Conservation (phyloP, 2,888 invertebrate species). For the Caenorhabditis auriculariae region DNA sequence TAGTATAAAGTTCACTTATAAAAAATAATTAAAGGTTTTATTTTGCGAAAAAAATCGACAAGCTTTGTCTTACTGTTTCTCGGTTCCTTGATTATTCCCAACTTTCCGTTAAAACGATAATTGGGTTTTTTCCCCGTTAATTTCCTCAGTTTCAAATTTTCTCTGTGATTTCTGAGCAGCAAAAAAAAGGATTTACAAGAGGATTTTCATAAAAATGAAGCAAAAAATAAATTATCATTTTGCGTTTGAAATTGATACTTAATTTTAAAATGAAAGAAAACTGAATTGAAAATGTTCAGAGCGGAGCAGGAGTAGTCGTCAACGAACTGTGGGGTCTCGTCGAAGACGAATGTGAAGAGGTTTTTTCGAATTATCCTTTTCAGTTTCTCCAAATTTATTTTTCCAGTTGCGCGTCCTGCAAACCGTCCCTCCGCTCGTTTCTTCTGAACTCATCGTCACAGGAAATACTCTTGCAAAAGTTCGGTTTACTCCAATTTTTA, state of each 20-base stretch:
- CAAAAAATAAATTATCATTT: slow-evolving; percentile 71
- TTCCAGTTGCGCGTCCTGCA: slow-evolving; percentile 84
- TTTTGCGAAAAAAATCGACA: too few species aligned
- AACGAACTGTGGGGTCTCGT: slow-evolving; percentile 90
- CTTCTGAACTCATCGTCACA: slow-evolving; percentile 90
- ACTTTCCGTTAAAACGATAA: too few species aligned
- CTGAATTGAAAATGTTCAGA: too few species aligned
- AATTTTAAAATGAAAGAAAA: too few species aligned
- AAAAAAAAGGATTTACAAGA: not conserved
- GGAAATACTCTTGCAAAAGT: slow-evolving; percentile 92
- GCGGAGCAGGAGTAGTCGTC: slow-evolving; percentile 85
- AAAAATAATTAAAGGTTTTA: too few species aligned
- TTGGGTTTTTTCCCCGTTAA: too few species aligned
- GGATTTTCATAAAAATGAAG: not conserved
- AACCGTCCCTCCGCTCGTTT: slow-evolving; percentile 87
- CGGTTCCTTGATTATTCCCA: too few species aligned
- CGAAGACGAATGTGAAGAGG: slow-evolving; percentile 90
- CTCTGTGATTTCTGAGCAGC: not conserved
- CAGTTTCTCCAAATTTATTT: too few species aligned
- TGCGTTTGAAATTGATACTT: too few species aligned
- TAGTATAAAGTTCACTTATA: too few species aligned
- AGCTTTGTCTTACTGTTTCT: too few species aligned
- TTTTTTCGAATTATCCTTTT: too few species aligned
- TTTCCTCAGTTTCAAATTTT: not conserved
- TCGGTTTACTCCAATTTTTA: not conserved